Conservation (phyloP, 2,888 invertebrate species). For the Platerodrilus igneus region DNA sequence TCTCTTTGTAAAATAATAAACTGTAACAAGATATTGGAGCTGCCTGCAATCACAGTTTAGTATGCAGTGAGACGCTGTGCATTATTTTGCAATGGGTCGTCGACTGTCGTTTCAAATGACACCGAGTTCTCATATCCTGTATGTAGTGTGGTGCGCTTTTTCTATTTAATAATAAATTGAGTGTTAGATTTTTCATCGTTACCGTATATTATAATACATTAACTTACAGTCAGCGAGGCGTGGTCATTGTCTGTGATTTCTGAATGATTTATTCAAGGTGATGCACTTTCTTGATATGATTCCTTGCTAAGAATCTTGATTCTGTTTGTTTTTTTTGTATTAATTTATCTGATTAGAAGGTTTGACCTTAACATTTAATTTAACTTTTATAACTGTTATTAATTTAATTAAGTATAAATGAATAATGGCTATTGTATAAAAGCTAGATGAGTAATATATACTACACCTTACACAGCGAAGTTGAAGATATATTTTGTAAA, state of each 20-base stretch:
- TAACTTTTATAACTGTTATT: no score
- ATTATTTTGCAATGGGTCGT: conserved; percentile 28
- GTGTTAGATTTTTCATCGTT: no score
- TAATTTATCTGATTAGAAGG: conserved; percentile 34
- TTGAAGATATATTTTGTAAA: no score
- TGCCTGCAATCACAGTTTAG: neutral
- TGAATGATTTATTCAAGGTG: conserved; percentile 33
- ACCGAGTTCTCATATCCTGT: conserved; percentile 19
- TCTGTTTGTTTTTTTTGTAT: conserved; percentile 32
- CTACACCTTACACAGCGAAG: no score
- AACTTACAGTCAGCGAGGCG: conserved; percentile 23
- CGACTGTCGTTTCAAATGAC: conserved; percentile 26
- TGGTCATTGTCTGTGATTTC: conserved; percentile 26
- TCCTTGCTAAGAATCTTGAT: conserved; percentile 35
- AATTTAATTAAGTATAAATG: no score
- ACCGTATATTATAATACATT: no score
- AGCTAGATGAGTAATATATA: no score
- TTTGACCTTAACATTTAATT: conserved; percentile 40
- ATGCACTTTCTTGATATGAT: conserved; percentile 39
- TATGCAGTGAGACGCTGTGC: conserved; percentile 30
- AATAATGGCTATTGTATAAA: no score
- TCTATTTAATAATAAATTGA: no score
- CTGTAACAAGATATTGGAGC: neutral
- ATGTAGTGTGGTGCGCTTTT: no score
- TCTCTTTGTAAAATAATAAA: neutral